Percentiles rank a stretch among this genome's conserved stretches.
These are phyloP conservation scores for Thamnophis sirtalis DNA, from an alignment of 2,113 vertebrate species.

Conservation along the genomic window DNA sequence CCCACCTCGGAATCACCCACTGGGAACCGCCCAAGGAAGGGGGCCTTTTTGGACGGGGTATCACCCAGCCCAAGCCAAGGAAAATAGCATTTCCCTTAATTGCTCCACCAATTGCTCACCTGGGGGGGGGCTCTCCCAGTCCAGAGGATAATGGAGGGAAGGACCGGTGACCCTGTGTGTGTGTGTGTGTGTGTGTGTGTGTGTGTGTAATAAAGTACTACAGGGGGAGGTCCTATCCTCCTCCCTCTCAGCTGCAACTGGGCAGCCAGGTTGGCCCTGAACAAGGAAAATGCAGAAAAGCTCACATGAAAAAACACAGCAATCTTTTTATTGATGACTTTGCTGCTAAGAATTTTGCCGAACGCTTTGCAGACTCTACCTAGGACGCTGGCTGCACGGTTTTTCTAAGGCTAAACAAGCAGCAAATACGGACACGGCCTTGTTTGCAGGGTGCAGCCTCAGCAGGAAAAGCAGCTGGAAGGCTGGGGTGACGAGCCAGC, in stretches of 20 bases:
- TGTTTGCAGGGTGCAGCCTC: not conserved
- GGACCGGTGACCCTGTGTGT: not conserved
- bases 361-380: not conserved
- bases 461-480: not conserved
- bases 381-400: not conserved
- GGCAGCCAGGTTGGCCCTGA: not conserved
- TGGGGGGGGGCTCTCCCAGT: not conserved
- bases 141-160: not conserved
- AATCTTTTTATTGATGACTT: not conserved
- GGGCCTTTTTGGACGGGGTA: not conserved
- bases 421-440: not conserved
- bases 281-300: not conserved
- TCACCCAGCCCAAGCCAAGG: not conserved
- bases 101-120: not conserved
- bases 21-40: no score
- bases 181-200: no score
- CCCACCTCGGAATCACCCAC: not conserved
- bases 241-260: not conserved
- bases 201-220: not conserved
- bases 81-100: not conserved
- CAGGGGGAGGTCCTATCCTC: not conserved
- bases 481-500: not conserved
- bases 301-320: not conserved
- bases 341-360: not conserved
- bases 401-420: not conserved